Conservation (phyloP, 2,888 invertebrate species). For the Folsomia candida region DNA sequence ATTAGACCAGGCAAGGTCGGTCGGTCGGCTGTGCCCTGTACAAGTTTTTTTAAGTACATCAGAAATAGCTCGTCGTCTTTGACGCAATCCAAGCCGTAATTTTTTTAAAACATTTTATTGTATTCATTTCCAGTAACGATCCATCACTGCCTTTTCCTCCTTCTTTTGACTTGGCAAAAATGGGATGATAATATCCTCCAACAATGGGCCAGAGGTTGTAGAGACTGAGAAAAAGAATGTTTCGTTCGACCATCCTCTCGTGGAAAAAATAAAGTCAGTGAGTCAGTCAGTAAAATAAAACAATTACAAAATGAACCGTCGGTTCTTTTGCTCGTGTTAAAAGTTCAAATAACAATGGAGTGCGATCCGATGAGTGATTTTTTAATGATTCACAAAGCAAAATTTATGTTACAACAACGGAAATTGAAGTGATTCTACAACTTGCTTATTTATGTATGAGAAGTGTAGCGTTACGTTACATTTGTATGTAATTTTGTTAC, state of each 20-base stretch:
- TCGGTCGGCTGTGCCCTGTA: too few species aligned
- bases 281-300: not conserved
- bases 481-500: too few species aligned
- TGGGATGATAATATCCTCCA: not conserved
- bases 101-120: not conserved
- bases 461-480: too few species aligned
- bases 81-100: not conserved
- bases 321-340: not conserved
- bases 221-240: not conserved
- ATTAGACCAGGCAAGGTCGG: not conserved
- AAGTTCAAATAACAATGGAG: constrained; percentile 1
- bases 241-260: not conserved
- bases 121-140: constrained; percentile 5
- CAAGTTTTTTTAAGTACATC: too few species aligned
- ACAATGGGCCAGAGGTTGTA: not conserved
- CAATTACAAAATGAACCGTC: not conserved
- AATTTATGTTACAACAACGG: not conserved
- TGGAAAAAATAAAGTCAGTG: not conserved
- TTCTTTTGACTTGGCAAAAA: not conserved
- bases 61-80: too few species aligned
- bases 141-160: not conserved
- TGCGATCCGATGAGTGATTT: not conserved
- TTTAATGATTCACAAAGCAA: not conserved
- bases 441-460: too few species aligned
- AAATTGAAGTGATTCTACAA: not conserved